These are phyloP conservation scores for Lepus timidus DNA, from an alignment of 2,113 vertebrate species.

Conservation along the genomic window DNA sequence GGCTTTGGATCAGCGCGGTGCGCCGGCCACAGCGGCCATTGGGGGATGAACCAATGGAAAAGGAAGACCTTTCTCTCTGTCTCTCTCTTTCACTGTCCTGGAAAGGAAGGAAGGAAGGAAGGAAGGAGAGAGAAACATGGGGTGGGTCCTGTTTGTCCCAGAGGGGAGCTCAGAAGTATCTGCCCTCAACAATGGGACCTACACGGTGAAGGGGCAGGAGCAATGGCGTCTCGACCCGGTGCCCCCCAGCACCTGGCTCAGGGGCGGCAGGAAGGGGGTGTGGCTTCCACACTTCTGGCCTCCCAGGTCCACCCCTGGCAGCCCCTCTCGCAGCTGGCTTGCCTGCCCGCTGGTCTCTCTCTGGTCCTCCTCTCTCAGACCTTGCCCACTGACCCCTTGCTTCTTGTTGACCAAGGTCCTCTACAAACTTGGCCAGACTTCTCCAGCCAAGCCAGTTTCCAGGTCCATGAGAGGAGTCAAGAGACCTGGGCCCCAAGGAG, in stretches of 20 bases:
- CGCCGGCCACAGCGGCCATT: too few relatives aligned
- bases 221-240: too few relatives aligned
- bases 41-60: too few relatives aligned
- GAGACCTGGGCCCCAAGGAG: background rate
- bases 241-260: accelerated
- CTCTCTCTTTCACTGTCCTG: too few relatives aligned
- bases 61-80: too few relatives aligned
- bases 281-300: background rate
- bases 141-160: background rate
- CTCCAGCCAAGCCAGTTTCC: background rate
- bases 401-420: background rate
- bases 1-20: too few relatives aligned
- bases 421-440: background rate
- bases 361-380: too few relatives aligned
- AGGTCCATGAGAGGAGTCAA: background rate
- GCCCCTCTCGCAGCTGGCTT: background rate
- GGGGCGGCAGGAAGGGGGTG: background rate
- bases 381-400: background rate
- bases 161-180: background rate
- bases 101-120: too few relatives aligned
- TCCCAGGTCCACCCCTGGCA: background rate
- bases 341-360: background rate
- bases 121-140: too few relatives aligned
- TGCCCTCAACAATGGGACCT: background rate
- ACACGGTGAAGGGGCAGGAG: accelerated